Evolutionary conservation across 1,140 invertebrate species (phyloP), one percentile per base, ranked within the genome.

Genomic region (Rhagoletis zephyria): DNA sequence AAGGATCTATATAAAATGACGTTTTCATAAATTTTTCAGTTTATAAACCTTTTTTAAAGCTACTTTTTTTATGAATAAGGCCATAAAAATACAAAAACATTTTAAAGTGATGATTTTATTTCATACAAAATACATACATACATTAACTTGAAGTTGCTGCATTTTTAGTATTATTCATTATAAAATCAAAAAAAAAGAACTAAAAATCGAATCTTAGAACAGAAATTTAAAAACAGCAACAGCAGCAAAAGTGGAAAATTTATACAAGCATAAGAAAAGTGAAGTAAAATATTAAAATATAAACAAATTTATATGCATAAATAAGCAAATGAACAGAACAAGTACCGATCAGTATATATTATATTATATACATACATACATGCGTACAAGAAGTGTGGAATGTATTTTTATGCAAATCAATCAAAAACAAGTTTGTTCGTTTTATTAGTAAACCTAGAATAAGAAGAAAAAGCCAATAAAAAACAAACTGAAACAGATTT

Each of bases 361-460:
- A 12, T 85, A 67, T 56, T 74, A 70, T 67, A 74, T 74, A 40
- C 45, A 87, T 30, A 87, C 45, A 40, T 67, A 86, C 61, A 67
- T 30, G 30, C 30, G 30, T 40, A 70, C 64, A 87, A 60, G 45
- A 67, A 60, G 51, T 59, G 59, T 59, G 81, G 40, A 85, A 60
- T 85, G 81, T 85, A 61, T 85, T 74, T 74, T 74, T 67, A 67
- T 67, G 64, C 10, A 67, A 67, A 40, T 10, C 64, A 67, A 67
- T 67, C 64, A 67, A 74, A 74, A 74, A 16, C 45, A 30, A 30
- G 40, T 74, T 74, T 74, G 67, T 74, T 74, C 67, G 67, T 74
- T 86, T 86, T 86, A 86, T 56, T 86, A 86, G 85, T 64, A 86
- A 86, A 86, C 48, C 64, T 64, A 74, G 45, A 56, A 63, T 85